A percentile compares a stretch with the other conserved stretches of the same genome.
Conservation (phyloP, 2,888 invertebrate genomes). For the Synanthedon andrenaeformis region DNA sequence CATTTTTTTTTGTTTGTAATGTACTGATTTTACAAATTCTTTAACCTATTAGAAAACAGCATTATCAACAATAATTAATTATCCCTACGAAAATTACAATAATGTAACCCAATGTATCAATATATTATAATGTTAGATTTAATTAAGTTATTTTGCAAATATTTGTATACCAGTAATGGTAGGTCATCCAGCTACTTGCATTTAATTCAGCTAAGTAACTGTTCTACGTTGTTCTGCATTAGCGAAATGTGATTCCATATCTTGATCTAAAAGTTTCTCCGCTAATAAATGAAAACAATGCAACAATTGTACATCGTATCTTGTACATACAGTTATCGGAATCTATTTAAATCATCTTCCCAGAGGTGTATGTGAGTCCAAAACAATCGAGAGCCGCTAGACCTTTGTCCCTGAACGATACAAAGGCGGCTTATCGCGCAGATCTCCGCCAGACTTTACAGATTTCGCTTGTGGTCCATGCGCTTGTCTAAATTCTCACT, state of each 20-base stretch:
- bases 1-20: too few relatives aligned
- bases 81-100: too few relatives aligned
- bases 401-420: slow-evolving; percentile 45
- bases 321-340: slow-evolving; percentile 9
- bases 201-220: neutral
- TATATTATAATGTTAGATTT: too few relatives aligned
- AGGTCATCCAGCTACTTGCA: too few relatives aligned
- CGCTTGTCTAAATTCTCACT: slow-evolving; percentile 5
- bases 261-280: neutral
- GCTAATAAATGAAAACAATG: neutral
- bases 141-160: too few relatives aligned
- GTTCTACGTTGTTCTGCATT: neutral
- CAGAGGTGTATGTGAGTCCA: slow-evolving; percentile 11
- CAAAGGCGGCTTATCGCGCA: slow-evolving; percentile 39
- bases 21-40: too few relatives aligned
- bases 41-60: too few relatives aligned
- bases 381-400: slow-evolving; percentile 19
- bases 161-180: too few relatives aligned
- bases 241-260: neutral
- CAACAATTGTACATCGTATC: neutral
- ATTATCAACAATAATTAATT: too few relatives aligned
- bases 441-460: slow-evolving; percentile 27
- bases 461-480: slow-evolving; percentile 14
- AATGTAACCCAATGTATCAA: too few relatives aligned
- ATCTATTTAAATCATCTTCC: slow-evolving; percentile 22